Conservation (phyloP, 2,797 vertebrate species). For the Xiphophorus birchmanni region DNA sequence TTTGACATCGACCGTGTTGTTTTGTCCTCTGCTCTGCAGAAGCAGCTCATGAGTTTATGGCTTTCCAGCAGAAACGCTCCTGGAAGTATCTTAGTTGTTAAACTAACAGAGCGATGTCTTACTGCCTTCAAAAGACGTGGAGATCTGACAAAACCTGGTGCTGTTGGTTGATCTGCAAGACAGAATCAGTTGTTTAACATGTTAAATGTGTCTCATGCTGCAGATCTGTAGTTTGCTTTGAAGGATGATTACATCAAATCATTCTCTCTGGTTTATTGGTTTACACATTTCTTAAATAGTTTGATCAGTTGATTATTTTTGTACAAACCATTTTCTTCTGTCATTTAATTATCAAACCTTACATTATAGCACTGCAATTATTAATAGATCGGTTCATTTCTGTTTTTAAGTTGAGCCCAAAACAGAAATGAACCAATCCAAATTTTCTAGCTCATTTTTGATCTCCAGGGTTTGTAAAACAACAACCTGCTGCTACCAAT, state of each 20-base stretch:
- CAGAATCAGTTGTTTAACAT: background rate
- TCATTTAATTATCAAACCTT: background rate
- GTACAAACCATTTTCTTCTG: background rate
- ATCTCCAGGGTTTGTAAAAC: no score
- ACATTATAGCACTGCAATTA: background rate
- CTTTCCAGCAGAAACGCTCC: constrained; percentile 20
- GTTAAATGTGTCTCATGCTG: background rate
- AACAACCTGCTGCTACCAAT: no score
- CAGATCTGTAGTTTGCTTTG: background rate
- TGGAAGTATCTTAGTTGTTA: background rate
- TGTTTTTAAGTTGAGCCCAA: no score
- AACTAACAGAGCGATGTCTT: background rate
- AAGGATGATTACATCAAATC: background rate
- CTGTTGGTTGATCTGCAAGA: background rate
- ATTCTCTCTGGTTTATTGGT: background rate
- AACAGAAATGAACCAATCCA: no score
- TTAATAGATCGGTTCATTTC: background rate
- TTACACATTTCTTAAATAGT: background rate
- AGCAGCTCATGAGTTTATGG: constrained; percentile 48
- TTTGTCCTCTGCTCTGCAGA: constrained; percentile 63
- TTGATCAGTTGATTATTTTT: background rate
- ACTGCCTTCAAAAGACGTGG: constrained; percentile 13
- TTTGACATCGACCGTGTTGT: constrained; percentile 52
- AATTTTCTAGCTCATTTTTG: no score
- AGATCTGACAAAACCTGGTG: background rate